Base-by-base conservation (phyloP, 2,888 invertebrate genomes). In the Phalera bucephala region DNA sequence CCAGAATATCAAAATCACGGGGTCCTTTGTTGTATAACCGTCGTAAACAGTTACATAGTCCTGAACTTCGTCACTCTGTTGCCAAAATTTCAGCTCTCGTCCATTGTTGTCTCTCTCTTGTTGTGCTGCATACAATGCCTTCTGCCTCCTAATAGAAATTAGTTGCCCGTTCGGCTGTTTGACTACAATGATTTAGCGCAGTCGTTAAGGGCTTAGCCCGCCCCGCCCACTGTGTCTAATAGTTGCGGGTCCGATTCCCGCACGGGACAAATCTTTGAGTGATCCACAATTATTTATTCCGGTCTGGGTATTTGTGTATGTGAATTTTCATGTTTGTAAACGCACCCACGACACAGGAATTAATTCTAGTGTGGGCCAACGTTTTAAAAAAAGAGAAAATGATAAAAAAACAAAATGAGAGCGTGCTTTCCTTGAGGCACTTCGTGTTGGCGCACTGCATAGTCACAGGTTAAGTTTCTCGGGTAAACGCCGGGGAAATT, bases 401-500 rank as follows among this genome's bases (percentile, higher is more conserved):
- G n/a, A n/a, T n/a, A n/a, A n/a, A n/a, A n/a, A n/a, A n/a, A n/a
- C n/a, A n/a, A n/a, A n/a, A n/a, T n/a, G 64, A 97, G 91, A 14
- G 97, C 96, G 77, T 96, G 96, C 84, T 96, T 96, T 62, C 96
- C 96, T 67, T 93, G 92, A 44, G 96, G 96, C 63, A 95, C 94
- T 76, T 95, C 95, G 80, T 96, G 95, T 86, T 95, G 94, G 52
- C 95, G 90, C 39, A 97, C 95, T 27, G 97, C 96, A 79, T 96
- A 98, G 87, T 97, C 97, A 79, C 98, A 98, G 45, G 97, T 97
- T 66, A 98, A 93, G 83, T 97, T 97, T 56, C 97, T 92, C 2
- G 97, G 97, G 85, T 98, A 98, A 57, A 97, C 93, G 58, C 97
- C 97, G 15, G 97, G 97, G 85, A 95, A 97, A 91, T 97, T 97